Conservation (phyloP, 2,797 vertebrate genomes). For the Mergus octosetaceus region DNA sequence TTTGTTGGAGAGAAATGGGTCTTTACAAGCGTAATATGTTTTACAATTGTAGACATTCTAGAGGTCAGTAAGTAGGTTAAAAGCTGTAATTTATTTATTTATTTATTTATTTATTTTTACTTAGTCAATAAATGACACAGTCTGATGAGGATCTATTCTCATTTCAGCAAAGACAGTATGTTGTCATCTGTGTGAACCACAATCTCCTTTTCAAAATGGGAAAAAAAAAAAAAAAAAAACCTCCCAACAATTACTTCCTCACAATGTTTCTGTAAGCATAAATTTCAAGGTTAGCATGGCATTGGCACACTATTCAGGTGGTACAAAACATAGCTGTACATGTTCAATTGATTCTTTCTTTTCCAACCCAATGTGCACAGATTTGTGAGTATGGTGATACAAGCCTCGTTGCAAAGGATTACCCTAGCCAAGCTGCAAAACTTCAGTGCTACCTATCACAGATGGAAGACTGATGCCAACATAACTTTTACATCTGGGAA, state of each 20-base stretch:
- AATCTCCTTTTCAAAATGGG: neutral
- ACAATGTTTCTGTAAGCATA: neutral
- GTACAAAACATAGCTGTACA: neutral
- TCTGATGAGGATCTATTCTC: neutral
- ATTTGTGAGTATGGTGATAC: neutral
- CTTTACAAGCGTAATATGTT: neutral
- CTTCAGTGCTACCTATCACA: neutral
- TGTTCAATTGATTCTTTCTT: neutral
- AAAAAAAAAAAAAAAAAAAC: neutral
- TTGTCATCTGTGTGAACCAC: neutral
- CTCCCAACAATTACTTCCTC: rapidly evolving
- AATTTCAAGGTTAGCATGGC: neutral
- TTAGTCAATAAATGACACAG: neutral
- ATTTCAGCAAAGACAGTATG: neutral
- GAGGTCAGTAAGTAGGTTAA: neutral
- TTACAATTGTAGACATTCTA: neutral
- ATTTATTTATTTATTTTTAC: no score
- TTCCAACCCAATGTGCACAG: neutral
- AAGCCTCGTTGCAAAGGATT: neutral
- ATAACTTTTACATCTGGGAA: neutral
- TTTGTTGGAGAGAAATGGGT: neutral
- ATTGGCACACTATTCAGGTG: rapidly evolving
- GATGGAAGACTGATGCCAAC: neutral
- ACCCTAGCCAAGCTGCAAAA: neutral
- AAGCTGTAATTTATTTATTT: neutral